A percentile compares a stretch with the other conserved stretches of the same genome.
These are phyloP conservation scores for Pseudopodoces humilis DNA, from an alignment of 2,113 vertebrate species.

Conservation along the genomic window DNA sequence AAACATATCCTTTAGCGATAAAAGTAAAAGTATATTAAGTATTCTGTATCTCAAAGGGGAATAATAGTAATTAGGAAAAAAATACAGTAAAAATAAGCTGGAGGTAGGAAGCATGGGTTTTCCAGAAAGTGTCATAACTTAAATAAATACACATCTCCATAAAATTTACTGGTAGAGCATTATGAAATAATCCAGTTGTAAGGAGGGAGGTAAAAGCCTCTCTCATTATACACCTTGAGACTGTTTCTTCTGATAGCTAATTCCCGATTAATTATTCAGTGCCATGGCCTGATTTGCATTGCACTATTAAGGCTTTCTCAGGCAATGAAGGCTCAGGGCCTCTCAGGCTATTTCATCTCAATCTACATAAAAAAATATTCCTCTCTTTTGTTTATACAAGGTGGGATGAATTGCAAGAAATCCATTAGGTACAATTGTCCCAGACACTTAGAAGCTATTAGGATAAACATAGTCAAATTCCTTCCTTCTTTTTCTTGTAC, in stretches of 20 bases:
- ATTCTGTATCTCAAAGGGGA: neutral
- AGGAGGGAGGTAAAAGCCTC: neutral
- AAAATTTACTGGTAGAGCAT: neutral
- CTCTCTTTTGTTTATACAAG: neutral
- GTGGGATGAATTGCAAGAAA: neutral
- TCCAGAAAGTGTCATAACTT: neutral
- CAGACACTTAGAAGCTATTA: neutral
- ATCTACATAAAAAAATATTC: neutral
- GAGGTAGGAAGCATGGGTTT: neutral
- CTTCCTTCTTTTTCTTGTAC: neutral
- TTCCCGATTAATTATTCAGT: neutral
- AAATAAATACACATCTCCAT: neutral
- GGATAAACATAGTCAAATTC: neutral
- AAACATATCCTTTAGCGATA: neutral
- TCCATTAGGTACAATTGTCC: neutral
- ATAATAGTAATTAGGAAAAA: neutral
- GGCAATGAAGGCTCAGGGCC: neutral
- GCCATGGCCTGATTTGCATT: neutral
- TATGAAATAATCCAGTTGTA: neutral
- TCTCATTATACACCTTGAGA: neutral
- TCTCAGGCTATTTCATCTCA: neutral
- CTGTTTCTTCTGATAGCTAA: neutral
- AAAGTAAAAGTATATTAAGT: neutral
- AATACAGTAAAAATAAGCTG: neutral
- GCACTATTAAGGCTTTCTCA: neutral